phyloP scores from a whole-genome alignment of 2,888 invertebrate genomes.

The Carterocephalus palaemon region DNA sequence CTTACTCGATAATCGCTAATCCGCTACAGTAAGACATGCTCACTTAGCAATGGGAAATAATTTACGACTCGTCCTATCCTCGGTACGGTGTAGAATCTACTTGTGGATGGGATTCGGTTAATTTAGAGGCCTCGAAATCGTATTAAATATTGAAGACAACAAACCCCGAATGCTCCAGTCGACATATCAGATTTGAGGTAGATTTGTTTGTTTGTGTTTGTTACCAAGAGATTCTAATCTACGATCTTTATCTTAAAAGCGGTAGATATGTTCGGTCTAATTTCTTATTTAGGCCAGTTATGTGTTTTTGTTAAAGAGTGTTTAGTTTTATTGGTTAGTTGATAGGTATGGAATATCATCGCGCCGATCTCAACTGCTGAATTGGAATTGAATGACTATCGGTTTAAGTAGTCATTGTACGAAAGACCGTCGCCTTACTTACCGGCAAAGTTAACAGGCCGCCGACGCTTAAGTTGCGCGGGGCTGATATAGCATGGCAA shows the following conservation, averaged over 20 bases:
- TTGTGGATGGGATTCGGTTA: constrained; percentile 37
- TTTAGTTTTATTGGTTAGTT: too few species aligned
- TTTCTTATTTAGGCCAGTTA: too few species aligned
- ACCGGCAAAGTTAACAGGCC: too few species aligned
- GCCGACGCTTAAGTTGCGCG: too few species aligned
- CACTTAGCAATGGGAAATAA: constrained; percentile 49
- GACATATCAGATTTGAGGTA: constrained; percentile 11
- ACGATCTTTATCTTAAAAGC: constrained; percentile 17
- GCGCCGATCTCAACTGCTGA: too few species aligned
- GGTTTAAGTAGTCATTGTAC: too few species aligned
- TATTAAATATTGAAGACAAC: constrained; percentile 19
- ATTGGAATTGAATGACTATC: too few species aligned
- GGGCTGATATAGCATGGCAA: too few species aligned
- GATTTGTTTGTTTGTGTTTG: constrained; percentile 23
- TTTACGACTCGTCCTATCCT: constrained; percentile 53
- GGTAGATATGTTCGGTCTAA: not conserved
- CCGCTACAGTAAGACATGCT: not conserved
- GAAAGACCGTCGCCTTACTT: too few species aligned
- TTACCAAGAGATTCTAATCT: constrained; percentile 16
- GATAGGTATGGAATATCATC: too few species aligned
- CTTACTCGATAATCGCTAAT: too few species aligned
- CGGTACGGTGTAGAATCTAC: constrained; percentile 32
- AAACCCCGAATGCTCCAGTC: not conserved
- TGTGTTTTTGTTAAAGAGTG: too few species aligned
- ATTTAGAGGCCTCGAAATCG: constrained; percentile 37